These are phyloP conservation scores for Drosophila tsacasi DNA, from an alignment of 1,140 invertebrate genomes.

Conservation along the genomic window DNA sequence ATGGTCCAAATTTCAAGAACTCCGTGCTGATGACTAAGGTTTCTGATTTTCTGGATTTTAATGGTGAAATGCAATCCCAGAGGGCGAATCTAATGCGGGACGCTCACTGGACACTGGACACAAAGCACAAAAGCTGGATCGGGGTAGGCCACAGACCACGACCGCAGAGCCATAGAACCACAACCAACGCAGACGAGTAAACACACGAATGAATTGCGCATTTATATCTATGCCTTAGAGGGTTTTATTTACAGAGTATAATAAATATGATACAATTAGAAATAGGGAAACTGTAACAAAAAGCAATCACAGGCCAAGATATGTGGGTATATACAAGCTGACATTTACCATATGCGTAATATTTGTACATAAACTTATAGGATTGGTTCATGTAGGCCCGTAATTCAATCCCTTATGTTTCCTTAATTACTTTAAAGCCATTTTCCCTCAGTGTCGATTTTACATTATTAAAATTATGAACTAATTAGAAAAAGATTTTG, in stretches of 20 bases:
- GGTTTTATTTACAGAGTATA: conserved; percentile 70
- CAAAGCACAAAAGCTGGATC: conserved; percentile 40
- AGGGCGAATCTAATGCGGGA: conserved; percentile 30
- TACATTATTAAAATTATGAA: background rate
- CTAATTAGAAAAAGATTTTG: background rate
- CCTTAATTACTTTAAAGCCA: background rate
- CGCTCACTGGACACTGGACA: conserved; percentile 36
- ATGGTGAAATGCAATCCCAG: conserved; percentile 32
- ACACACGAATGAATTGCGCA: conserved; percentile 53
- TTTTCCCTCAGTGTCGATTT: background rate
- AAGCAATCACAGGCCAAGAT: conserved; percentile 64
- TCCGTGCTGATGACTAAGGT: conserved; percentile 14
- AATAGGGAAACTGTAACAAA: conserved; percentile 37
- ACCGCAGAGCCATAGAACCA: conserved; percentile 42
- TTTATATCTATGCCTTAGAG: conserved; percentile 45
- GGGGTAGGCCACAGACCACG: background rate
- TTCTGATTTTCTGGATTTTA: background rate
- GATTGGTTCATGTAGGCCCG: background rate
- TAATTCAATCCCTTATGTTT: background rate
- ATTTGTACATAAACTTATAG: conserved; percentile 50
- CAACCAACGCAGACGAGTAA: conserved; percentile 51
- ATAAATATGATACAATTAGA: conserved; percentile 55
- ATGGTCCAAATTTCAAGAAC: conserved; percentile 11
- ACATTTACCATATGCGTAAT: conserved; percentile 28
- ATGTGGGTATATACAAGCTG: conserved; percentile 53